Conservation (phyloP, 23 tunicate genomes). For the Styela clava region DNA sequence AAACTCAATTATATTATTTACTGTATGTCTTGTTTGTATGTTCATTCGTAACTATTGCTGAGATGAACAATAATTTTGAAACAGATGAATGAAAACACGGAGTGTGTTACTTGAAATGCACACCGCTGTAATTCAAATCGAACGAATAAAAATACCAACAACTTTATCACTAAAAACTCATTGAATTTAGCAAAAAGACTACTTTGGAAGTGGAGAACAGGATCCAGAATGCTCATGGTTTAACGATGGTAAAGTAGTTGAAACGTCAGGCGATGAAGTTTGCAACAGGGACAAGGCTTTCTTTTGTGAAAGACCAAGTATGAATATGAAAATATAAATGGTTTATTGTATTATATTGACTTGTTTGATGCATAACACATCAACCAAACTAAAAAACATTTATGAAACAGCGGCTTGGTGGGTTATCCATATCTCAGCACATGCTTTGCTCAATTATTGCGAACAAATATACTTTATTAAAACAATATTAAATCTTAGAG, state of each 20-base stretch:
- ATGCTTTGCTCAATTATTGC: too few species aligned
- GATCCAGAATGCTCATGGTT: conserved; percentile 70
- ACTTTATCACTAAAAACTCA: too few species aligned
- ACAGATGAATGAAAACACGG: too few species aligned
- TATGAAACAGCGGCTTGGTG: background rate
- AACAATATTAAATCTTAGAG: too few species aligned
- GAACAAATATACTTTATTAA: too few species aligned
- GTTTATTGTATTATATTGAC: background rate
- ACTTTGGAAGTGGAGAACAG: conserved; percentile 37
- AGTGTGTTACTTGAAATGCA: too few species aligned
- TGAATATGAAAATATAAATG: background rate
- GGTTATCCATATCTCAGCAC: too few species aligned
- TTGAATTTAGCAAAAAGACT: conserved; percentile 14
- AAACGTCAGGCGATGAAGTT: conserved; percentile 46
- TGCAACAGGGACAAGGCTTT: conserved; percentile 35
- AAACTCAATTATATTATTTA: background rate
- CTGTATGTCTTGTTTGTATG: too few species aligned
- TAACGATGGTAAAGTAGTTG: conserved; percentile 48
- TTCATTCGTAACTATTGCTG: too few species aligned
- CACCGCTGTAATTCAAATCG: too few species aligned
- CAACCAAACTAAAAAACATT: background rate
- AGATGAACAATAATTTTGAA: too few species aligned
- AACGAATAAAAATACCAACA: too few species aligned
- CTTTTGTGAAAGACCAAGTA: conserved; percentile 69
- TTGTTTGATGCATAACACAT: background rate